These are phyloP conservation scores for Scrobipalpa costella DNA, from an alignment of 2,888 invertebrate species.

Conservation along the genomic window DNA sequence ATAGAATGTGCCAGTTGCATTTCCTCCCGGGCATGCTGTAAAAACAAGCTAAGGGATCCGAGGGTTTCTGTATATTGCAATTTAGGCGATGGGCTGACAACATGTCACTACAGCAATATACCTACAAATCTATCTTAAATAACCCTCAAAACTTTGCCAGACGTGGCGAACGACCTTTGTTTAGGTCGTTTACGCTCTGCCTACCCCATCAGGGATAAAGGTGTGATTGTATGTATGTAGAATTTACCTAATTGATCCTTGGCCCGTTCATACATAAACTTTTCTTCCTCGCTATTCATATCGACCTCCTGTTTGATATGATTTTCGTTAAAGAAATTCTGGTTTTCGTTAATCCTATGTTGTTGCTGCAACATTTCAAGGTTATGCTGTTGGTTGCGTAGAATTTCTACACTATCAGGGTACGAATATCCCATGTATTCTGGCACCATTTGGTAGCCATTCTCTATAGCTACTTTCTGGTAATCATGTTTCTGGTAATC, in stretches of 20 bases:
- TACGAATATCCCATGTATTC: conserved; percentile 27
- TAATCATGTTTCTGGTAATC: conserved; percentile 41
- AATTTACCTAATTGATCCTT: conserved; percentile 61
- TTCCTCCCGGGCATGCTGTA: too few species aligned
- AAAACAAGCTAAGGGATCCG: too few species aligned
- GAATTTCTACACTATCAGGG: conserved; percentile 57
- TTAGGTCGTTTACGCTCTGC: too few species aligned
- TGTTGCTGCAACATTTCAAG: conserved; percentile 65
- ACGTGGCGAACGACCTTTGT: too few species aligned
- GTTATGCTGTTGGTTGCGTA: conserved; percentile 69
- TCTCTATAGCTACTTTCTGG: conserved; percentile 40
- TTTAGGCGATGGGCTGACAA: too few species aligned
- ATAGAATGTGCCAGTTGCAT: too few species aligned
- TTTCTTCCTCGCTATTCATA: conserved; percentile 62
- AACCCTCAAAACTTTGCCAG: too few species aligned
- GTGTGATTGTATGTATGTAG: too few species aligned
- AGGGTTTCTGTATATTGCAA: too few species aligned
- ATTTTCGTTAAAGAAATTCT: conserved; percentile 67
- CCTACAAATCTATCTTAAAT: too few species aligned
- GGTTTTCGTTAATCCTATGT: conserved; percentile 61
- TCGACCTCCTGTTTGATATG: conserved; percentile 72
- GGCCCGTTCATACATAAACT: conserved; percentile 59
- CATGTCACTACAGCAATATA: too few species aligned
- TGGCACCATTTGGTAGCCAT: conserved; percentile 18
- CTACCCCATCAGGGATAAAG: too few species aligned